Conservation (phyloP, 1,140 invertebrate genomes). For the Drosophila murphyi region DNA sequence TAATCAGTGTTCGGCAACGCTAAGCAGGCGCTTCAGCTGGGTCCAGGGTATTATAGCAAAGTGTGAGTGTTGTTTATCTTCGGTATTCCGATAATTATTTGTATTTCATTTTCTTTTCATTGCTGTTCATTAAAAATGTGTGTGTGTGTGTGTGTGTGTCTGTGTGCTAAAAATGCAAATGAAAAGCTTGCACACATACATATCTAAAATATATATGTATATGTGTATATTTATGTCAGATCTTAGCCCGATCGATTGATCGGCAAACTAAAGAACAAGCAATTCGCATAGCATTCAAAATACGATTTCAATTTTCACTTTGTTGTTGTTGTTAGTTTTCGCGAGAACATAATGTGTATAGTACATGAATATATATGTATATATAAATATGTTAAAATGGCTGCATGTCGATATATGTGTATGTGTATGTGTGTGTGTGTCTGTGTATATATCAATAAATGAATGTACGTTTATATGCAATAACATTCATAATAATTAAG, state of each 20-base stretch:
- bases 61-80: background rate
- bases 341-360: conserved; percentile 32
- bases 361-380: conserved; percentile 7
- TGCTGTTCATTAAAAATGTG: background rate
- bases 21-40: background rate
- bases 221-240: no score
- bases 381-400: conserved; percentile 9
- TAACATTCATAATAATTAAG: conserved; percentile 80
- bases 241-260: no score
- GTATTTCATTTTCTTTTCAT: background rate
- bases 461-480: conserved; percentile 72
- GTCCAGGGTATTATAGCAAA: background rate
- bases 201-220: no score
- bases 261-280: no score
- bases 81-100: background rate
- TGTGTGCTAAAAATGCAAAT: background rate
- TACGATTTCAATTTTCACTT: background rate
- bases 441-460: conserved; percentile 59
- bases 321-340: conserved; percentile 5
- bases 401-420: conserved; percentile 30
- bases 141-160: background rate
- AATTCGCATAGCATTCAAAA: no score
- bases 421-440: conserved; percentile 32
- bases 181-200: background rate
- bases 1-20: background rate